Percentiles rank a stretch among this genome's conserved stretches.
Conservation (phyloP, 1,140 invertebrate species). For the Meloidogyne floridensis region DNA sequence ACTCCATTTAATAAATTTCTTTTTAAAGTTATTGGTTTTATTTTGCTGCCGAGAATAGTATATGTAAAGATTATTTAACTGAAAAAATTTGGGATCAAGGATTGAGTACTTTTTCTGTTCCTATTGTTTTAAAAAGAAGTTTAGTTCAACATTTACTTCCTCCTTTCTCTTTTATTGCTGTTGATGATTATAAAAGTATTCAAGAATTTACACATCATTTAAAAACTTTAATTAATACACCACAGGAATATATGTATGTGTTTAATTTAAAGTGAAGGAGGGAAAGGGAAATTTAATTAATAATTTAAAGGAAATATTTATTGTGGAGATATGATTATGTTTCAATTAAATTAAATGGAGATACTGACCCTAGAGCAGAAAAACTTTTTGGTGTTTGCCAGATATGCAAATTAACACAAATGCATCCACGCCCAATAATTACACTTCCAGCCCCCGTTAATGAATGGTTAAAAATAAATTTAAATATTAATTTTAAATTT, state of each 20-base stretch:
- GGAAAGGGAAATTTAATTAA: not conserved
- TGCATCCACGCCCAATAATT: slow-evolving; percentile 17
- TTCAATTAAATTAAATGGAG: slow-evolving; percentile 53
- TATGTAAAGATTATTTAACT: slow-evolving; percentile 66
- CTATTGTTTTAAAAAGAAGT: slow-evolving; percentile 56
- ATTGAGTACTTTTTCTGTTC: slow-evolving; percentile 48
- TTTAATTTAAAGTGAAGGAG: not conserved
- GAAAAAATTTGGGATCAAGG: slow-evolving; percentile 66
- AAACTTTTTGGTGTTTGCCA: slow-evolving; percentile 64
- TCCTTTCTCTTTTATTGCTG: slow-evolving; percentile 60
- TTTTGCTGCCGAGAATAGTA: slow-evolving; percentile 75
- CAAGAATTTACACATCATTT: slow-evolving; percentile 50
- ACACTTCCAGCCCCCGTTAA: not conserved
- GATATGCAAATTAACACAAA: slow-evolving; percentile 49
- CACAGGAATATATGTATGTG: slow-evolving; percentile 53
- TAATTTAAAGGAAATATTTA: slow-evolving; percentile 56
- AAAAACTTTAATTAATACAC: slow-evolving; percentile 52
- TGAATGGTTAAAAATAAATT: slow-evolving; percentile 16
- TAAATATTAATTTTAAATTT: slow-evolving; percentile 2
- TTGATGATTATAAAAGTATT: slow-evolving; percentile 56
- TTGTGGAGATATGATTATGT: slow-evolving; percentile 54
- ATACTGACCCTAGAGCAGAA: slow-evolving; percentile 53
- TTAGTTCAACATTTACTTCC: slow-evolving; percentile 56
- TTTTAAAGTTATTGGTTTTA: slow-evolving; percentile 75
- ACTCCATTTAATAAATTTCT: not conserved